These are phyloP conservation scores for Phaedon cochleariae DNA, from an alignment of 2,888 invertebrate genomes.

Conservation along the genomic window DNA sequence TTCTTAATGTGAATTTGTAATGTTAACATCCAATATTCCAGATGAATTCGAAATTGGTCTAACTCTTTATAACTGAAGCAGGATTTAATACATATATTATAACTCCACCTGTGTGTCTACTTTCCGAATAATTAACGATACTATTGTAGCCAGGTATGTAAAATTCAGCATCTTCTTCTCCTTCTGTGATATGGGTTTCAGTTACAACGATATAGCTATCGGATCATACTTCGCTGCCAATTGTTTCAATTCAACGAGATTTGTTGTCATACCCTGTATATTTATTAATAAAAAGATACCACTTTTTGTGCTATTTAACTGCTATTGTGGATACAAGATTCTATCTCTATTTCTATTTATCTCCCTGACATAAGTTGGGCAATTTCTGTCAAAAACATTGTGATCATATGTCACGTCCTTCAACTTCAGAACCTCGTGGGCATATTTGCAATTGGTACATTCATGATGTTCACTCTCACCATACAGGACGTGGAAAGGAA, in stretches of 20 bases:
- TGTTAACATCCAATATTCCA: background rate
- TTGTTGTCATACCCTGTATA: background rate
- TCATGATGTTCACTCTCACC: background rate
- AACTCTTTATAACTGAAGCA: background rate
- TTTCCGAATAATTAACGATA: background rate
- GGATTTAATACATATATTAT: conserved; percentile 1
- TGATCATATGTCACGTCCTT: background rate
- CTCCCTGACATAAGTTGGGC: background rate
- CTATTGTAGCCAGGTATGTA: background rate
- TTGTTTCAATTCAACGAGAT: background rate
- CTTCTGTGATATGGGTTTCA: conserved; percentile 7
- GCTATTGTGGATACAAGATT: background rate
- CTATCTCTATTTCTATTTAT: background rate
- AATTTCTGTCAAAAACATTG: background rate
- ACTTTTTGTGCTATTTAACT: background rate
- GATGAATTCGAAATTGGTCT: background rate
- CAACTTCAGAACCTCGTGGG: background rate
- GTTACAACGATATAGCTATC: background rate
- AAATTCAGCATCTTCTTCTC: background rate
- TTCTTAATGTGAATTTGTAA: background rate
- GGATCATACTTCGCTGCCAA: background rate
- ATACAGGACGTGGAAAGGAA: too few relatives aligned
- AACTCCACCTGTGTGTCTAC: conserved; percentile 9
- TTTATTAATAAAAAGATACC: background rate
- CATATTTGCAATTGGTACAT: background rate